Percentiles rank a stretch among this genome's conserved stretches.
These are phyloP conservation scores for Drosophila nigricruria DNA, from an alignment of 2,888 invertebrate genomes.

Conservation along the genomic window DNA sequence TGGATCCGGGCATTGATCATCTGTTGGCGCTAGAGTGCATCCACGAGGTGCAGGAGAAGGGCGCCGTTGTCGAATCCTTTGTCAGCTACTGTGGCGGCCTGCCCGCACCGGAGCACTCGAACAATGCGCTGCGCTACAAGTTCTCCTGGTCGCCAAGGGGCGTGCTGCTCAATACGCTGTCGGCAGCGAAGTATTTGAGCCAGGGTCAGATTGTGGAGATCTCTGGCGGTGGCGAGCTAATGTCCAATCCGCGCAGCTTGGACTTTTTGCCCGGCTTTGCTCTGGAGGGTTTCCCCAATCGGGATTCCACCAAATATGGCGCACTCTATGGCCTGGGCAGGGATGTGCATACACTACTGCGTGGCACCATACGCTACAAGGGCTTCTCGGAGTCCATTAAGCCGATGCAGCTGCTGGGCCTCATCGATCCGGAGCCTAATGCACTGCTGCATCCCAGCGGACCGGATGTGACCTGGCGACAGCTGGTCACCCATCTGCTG, in stretches of 20 bases:
- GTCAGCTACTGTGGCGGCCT: slow-evolving; percentile 98
- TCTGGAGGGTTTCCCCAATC: slow-evolving; percentile 97
- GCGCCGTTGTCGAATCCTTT: slow-evolving; percentile 97
- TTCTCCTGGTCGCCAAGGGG: slow-evolving; percentile 99
- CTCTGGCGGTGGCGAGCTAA: slow-evolving; percentile 93
- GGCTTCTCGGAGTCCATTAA: slow-evolving; percentile 96
- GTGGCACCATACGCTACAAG: slow-evolving; percentile 97
- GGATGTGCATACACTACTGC: slow-evolving; percentile 94
- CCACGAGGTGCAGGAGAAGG: slow-evolving; percentile 94
- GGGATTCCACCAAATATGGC: slow-evolving; percentile 96
- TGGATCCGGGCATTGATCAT: slow-evolving; percentile 99
- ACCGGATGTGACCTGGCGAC: slow-evolving; percentile 98
- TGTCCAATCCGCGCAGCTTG: slow-evolving; percentile 92
- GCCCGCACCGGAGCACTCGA: slow-evolving; percentile 98
- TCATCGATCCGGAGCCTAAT: slow-evolving; percentile 94
- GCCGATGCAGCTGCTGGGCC: slow-evolving; percentile 94
- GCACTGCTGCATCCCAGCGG: slow-evolving; percentile 97
- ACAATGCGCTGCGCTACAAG: slow-evolving; percentile 95
- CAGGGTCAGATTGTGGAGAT: slow-evolving; percentile 95
- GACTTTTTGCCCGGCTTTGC: slow-evolving; percentile 98
- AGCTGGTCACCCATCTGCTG: slow-evolving; percentile 93
- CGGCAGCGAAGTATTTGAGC: slow-evolving; percentile 94
- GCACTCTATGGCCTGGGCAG: slow-evolving; percentile 94
- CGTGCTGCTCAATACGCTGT: slow-evolving; percentile 95
- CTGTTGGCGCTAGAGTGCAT: slow-evolving; percentile 98